Percentiles rank a stretch among this genome's conserved stretches.
Conservation (phyloP, 2,888 invertebrate species). For the Heteromurus nitidus region DNA sequence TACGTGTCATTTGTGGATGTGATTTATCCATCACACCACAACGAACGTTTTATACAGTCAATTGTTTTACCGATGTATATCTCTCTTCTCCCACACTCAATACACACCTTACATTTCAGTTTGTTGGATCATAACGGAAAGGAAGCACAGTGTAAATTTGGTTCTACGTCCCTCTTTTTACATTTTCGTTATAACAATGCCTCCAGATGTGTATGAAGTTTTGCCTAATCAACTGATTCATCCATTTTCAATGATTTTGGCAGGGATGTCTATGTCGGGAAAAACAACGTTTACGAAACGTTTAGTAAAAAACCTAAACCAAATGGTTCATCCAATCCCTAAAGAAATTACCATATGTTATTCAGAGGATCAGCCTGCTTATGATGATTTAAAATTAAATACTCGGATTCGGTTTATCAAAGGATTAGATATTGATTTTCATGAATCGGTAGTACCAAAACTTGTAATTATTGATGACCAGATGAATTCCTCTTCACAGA, state of each 20-base stretch:
- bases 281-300: neutral
- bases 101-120: neutral
- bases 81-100: neutral
- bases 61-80: neutral
- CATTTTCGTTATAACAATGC: neutral
- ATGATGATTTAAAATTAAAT: neutral
- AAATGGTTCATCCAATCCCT: neutral
- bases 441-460: neutral
- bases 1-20: neutral
- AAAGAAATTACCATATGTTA: neutral
- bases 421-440: constrained; percentile 3
- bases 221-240: neutral
- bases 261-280: neutral
- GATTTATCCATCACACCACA: neutral
- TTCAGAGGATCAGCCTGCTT: neutral
- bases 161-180: neutral
- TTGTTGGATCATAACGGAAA: neutral
- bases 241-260: neutral
- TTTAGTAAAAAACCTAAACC: neutral
- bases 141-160: neutral
- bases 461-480: constrained; percentile 39
- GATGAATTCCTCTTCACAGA: constrained; percentile 15
- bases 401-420: neutral
- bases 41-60: neutral
- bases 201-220: neutral